Conservation (phyloP, 2,113 vertebrate species). For the Sterrhoptilus dennistouni region DNA sequence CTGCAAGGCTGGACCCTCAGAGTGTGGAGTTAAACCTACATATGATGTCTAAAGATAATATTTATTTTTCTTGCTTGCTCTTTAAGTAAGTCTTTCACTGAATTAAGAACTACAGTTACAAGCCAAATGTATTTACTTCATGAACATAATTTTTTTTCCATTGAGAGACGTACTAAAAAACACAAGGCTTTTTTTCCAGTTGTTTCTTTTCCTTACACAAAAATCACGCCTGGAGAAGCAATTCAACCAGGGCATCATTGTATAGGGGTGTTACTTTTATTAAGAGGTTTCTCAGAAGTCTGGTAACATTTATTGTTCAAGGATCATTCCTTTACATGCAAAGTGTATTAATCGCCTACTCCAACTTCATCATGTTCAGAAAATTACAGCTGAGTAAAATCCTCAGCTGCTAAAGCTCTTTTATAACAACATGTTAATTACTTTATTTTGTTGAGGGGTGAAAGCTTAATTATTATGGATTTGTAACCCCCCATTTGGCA, state of each 20-base stretch:
- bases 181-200: rapidly evolving
- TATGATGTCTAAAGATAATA: background rate
- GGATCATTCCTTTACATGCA: background rate
- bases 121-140: background rate
- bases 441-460: background rate
- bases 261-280: background rate
- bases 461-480: slow-evolving; percentile 34
- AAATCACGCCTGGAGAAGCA: background rate
- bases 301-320: background rate
- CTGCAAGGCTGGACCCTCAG: too few species aligned
- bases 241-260: background rate
- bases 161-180: background rate
- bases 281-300: background rate
- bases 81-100: background rate
- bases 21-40: too few species aligned
- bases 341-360: background rate
- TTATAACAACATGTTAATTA: slow-evolving; percentile 26
- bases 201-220: background rate
- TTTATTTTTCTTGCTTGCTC: background rate
- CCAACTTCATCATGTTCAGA: background rate
- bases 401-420: background rate
- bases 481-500: background rate
- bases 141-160: background rate
- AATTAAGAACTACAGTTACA: background rate
- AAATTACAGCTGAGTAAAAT: slow-evolving; percentile 18